A percentile compares a stretch with the other conserved stretches of the same genome.
These are phyloP conservation scores for Calliphora vomitoria DNA, from an alignment of 2,888 invertebrate genomes.

Conservation along the genomic window DNA sequence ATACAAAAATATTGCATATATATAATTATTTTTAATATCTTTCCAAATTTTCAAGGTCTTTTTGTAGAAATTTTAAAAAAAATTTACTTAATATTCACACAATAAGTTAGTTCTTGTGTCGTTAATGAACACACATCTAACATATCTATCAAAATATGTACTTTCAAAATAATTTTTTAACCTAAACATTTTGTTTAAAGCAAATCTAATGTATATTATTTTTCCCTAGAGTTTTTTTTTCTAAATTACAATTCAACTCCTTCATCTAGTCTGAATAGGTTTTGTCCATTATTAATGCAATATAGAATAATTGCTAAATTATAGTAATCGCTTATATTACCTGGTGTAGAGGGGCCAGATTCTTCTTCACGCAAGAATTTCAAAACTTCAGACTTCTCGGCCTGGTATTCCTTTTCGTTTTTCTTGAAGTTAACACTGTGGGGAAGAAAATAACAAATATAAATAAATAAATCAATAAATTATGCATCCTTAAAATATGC, in stretches of 20 bases:
- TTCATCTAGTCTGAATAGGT: slow-evolving; percentile 80
- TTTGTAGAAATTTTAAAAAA: slow-evolving; percentile 78
- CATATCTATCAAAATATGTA: not conserved
- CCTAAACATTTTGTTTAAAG: not conserved
- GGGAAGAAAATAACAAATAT: slow-evolving; percentile 25
- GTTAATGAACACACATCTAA: not conserved
- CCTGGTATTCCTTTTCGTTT: slow-evolving; percentile 95
- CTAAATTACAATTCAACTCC: slow-evolving; percentile 75
- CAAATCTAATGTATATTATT: not conserved
- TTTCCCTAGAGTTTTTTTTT: not conserved
- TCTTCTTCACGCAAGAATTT: slow-evolving; percentile 96
- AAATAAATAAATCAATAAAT: not conserved
- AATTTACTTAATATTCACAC: slow-evolving; percentile 23
- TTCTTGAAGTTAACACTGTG: slow-evolving; percentile 97
- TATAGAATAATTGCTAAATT: slow-evolving; percentile 81
- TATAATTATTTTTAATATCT: not conserved
- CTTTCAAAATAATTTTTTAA: no score
- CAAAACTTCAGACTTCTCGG: slow-evolving; percentile 94
- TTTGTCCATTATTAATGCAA: slow-evolving; percentile 80
- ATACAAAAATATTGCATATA: slow-evolving; percentile 10
- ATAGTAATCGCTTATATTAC: slow-evolving; percentile 85
- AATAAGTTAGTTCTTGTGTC: not conserved
- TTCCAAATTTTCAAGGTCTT: slow-evolving; percentile 79
- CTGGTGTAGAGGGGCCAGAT: slow-evolving; percentile 89
- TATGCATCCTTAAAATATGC: slow-evolving; percentile 76